phyloP scores from a whole-genome alignment of 2,113 vertebrate genomes.

The Phaethon lepturus region DNA sequence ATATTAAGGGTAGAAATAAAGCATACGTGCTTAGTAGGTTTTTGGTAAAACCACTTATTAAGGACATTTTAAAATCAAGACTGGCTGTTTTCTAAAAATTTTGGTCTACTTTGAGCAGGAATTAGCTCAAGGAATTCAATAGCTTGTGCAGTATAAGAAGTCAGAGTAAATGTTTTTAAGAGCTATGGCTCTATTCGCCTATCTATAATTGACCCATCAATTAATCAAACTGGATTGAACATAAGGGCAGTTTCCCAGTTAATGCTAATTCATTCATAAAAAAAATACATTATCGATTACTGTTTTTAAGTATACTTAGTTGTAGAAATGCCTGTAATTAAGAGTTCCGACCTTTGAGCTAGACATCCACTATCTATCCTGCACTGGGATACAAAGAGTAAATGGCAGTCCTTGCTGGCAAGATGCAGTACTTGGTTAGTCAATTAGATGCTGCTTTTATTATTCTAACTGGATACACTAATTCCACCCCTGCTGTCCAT shows the following conservation, averaged over 20 bases:
- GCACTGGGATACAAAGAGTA: neutral
- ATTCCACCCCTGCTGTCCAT: neutral
- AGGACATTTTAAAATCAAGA: neutral
- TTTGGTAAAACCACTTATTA: neutral
- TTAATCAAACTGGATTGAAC: neutral
- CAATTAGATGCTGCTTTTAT: neutral
- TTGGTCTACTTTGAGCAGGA: neutral
- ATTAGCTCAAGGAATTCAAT: neutral
- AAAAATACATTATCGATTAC: neutral
- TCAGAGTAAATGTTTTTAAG: neutral
- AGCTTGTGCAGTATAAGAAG: neutral
- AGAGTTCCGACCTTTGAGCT: neutral
- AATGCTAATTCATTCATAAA: neutral
- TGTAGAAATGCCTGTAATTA: neutral
- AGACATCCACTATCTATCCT: neutral
- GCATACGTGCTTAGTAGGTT: neutral
- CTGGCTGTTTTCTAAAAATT: neutral
- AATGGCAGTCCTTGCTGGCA: fast-evolving
- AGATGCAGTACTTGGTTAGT: neutral
- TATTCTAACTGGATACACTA: neutral
- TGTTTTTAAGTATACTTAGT: neutral
- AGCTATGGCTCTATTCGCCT: neutral
- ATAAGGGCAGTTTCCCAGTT: neutral
- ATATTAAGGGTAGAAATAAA: neutral
- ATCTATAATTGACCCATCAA: neutral